phyloP scores from a whole-genome alignment of 2,797 vertebrate genomes.

The Pangasius krempfi region DNA sequence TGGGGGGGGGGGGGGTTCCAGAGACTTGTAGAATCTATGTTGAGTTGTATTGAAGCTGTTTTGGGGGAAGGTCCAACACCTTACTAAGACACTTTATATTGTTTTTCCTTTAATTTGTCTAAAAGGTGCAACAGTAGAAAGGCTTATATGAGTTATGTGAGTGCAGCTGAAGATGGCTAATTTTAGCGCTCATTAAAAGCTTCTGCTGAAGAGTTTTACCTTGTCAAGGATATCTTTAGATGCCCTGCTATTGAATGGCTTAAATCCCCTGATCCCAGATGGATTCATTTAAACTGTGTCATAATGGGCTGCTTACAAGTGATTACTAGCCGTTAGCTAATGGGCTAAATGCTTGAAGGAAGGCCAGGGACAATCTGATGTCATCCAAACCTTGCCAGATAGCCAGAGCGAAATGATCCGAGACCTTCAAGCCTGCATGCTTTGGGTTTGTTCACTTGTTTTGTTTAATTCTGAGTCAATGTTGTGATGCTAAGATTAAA shows the following conservation, averaged over 20 bases:
- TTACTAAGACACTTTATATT: not conserved
- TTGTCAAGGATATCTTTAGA: constrained; percentile 68
- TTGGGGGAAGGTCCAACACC: not conserved
- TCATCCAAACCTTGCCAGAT: constrained; percentile 55
- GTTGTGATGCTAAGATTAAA: not conserved
- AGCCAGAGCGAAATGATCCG: constrained; percentile 40
- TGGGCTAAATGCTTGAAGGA: constrained; percentile 62
- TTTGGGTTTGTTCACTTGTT: constrained; percentile 18
- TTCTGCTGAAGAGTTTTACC: constrained; percentile 54
- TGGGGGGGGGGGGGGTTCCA: not conserved
- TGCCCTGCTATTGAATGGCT: constrained; percentile 63
- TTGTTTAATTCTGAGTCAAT: not conserved
- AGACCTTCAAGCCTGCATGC: constrained; percentile 23
- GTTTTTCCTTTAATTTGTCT: not conserved
- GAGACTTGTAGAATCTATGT: not conserved
- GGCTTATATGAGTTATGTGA: not conserved
- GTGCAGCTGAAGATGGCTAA: constrained; percentile 30
- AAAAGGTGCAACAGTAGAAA: not conserved
- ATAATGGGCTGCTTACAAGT: constrained; percentile 66
- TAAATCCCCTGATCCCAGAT: constrained; percentile 66
- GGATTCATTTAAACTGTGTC: constrained; percentile 67
- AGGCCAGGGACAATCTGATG: constrained; percentile 55
- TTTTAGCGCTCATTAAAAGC: constrained; percentile 57
- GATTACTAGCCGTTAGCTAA: constrained; percentile 66
- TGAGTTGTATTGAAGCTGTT: not conserved